Conservation (phyloP, 2,113 vertebrate species). For the Hepsetus odoe region DNA sequence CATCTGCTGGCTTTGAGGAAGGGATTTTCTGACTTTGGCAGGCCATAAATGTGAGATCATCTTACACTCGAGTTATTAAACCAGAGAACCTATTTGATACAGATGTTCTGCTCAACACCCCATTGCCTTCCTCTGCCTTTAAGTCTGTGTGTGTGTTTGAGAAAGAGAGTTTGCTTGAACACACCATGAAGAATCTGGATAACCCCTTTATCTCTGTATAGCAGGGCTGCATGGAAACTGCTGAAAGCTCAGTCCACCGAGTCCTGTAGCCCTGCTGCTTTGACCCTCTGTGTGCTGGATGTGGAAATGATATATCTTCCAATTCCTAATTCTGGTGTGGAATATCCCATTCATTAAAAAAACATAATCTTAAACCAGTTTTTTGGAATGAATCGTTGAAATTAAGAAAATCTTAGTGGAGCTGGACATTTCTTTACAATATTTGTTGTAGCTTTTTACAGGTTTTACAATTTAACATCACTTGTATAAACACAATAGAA, state of each 20-base stretch:
- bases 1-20: neutral
- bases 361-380: too few relatives aligned
- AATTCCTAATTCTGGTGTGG: too few relatives aligned
- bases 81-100: slow-evolving; percentile 14
- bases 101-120: neutral
- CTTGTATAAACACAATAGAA: too few relatives aligned
- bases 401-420: too few relatives aligned
- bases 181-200: neutral
- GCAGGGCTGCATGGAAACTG: neutral
- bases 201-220: neutral
- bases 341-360: too few relatives aligned
- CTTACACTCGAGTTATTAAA: slow-evolving; percentile 8
- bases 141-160: neutral
- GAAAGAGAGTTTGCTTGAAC: neutral
- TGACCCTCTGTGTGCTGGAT: neutral
- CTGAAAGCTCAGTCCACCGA: neutral
- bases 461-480: too few relatives aligned
- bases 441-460: too few relatives aligned
- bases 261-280: neutral
- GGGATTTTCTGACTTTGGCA: slow-evolving; percentile 3
- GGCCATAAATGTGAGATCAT: neutral
- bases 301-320: too few relatives aligned
- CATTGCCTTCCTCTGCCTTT: neutral
- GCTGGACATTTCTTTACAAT: too few relatives aligned
- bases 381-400: too few relatives aligned